Evolutionary conservation across 2,797 vertebrate species (phyloP), one percentile per base, ranked within the genome.

Genomic region (Cryptoblepharus egeriae): DNA sequence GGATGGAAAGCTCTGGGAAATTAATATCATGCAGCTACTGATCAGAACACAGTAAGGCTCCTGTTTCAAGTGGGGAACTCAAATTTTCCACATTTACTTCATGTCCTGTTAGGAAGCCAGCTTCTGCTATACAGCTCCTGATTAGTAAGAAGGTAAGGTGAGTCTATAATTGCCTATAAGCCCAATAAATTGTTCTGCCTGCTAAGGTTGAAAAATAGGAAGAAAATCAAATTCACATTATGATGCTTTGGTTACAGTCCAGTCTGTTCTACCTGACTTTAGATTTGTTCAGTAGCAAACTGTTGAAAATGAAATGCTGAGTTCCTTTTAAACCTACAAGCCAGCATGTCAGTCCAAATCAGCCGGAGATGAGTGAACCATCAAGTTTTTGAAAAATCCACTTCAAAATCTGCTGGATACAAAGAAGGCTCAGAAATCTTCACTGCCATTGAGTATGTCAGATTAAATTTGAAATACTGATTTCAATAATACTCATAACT

Each of bases 321-420:
- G 83, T 90, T 92, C 90, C 86, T 91, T 73, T 75, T 86, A 82
- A 84, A 85, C 77, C 84, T 81, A 80, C 82, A 92, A 91, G 88
- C 85, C 87, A 92, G 75, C 58, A 90, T 90, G 90, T 92, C 92
- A 93, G 86, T 87, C 80, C 88, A 93, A 92, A 87, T 88, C 81
- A 90, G 86, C 84, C 88, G 77, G 65, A 85, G 91, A 91, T 93
- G 88, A 92, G 87, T 76, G 90, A 91, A 88, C 75, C 86, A 76
- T 86, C 84, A 77, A 13, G 4, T 12, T 35, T 35, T 22, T 18
- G 5, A 13, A 6, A 57, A 79, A 85, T 80, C 61, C 37, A 82
- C 83, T 83, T 58, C 35, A 75, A 69, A 86, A 42, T 20, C 26
- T 28, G 1, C 70, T 74, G 18, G 57, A 74, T 55, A 74, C 79